Conservation (phyloP, 2,797 vertebrate genomes). For the Chiroxiphia lanceolata region DNA sequence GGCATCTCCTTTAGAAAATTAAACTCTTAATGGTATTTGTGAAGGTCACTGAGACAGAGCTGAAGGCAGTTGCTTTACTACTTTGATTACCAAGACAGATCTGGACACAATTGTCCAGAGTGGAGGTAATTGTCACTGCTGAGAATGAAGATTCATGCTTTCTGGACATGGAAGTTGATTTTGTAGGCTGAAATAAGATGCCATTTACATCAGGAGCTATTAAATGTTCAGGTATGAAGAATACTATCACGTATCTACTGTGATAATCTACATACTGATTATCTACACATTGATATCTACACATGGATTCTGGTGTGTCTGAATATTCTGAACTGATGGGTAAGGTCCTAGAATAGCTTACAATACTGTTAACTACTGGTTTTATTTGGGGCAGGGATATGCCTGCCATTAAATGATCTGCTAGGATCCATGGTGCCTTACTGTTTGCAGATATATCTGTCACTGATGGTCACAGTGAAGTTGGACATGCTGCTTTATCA, state of each 20-base stretch:
- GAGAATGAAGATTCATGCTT: background rate
- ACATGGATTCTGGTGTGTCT: background rate
- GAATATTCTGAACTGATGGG: background rate
- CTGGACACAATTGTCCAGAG: background rate
- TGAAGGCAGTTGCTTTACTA: background rate
- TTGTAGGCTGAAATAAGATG: background rate
- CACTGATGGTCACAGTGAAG: background rate
- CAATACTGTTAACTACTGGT: background rate
- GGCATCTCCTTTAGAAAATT: background rate
- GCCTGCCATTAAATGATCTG: background rate
- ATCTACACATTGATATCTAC: too few relatives aligned
- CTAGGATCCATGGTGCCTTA: background rate
- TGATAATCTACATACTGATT: too few relatives aligned
- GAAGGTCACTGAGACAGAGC: background rate
- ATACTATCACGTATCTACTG: background rate
- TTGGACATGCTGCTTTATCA: background rate
- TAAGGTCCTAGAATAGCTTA: background rate
- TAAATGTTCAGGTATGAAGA: background rate
- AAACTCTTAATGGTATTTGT: background rate
- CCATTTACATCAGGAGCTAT: background rate
- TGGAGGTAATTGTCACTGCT: background rate
- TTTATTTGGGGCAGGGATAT: background rate
- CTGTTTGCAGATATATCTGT: rapidly evolving
- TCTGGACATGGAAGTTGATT: background rate
- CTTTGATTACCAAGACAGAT: background rate